Evolutionary conservation across 2,888 invertebrate genomes (phyloP).

Genomic region (Hydroisotoma schaefferi): DNA sequence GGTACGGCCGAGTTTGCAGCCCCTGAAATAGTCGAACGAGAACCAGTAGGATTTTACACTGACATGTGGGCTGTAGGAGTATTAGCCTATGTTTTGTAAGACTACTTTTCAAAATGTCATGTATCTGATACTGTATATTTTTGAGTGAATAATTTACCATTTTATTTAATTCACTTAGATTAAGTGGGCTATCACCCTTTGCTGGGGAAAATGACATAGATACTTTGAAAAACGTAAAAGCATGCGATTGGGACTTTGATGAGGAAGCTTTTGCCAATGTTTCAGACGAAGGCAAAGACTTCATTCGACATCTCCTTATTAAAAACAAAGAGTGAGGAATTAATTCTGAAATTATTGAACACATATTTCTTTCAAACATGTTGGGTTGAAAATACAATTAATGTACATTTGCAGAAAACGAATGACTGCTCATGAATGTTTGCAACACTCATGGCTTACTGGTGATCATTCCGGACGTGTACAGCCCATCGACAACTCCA

Average conservation of each 20-base stretch:
- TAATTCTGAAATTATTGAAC: neutral
- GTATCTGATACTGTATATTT: neutral
- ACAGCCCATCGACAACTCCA: slow-evolving; percentile 72
- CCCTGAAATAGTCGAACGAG: slow-evolving; percentile 97
- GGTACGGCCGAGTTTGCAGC: slow-evolving; percentile 99
- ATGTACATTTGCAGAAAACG: slow-evolving; percentile 65
- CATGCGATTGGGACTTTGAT: slow-evolving; percentile 99
- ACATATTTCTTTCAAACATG: neutral
- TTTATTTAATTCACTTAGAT: slow-evolving; percentile 55
- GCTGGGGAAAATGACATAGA: slow-evolving; percentile 98
- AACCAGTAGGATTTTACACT: slow-evolving; percentile 99
- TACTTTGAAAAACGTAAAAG: slow-evolving; percentile 95
- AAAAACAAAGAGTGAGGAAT: slow-evolving; percentile 83
- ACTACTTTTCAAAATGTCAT: neutral
- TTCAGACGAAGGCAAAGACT: slow-evolving; percentile 96
- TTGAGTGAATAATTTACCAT: neutral
- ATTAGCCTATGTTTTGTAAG: slow-evolving; percentile 94
- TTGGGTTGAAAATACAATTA: neutral
- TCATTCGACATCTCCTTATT: slow-evolving; percentile 85
- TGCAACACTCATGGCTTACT: slow-evolving; percentile 91
- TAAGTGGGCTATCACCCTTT: slow-evolving; percentile 97
- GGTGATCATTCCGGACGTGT: slow-evolving; percentile 76
- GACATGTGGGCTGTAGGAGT: slow-evolving; percentile 99
- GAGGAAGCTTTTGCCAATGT: slow-evolving; percentile 89
- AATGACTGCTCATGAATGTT: slow-evolving; percentile 96